Conservation (phyloP, 2,113 vertebrate genomes). For the Corydoras sp. region DNA sequence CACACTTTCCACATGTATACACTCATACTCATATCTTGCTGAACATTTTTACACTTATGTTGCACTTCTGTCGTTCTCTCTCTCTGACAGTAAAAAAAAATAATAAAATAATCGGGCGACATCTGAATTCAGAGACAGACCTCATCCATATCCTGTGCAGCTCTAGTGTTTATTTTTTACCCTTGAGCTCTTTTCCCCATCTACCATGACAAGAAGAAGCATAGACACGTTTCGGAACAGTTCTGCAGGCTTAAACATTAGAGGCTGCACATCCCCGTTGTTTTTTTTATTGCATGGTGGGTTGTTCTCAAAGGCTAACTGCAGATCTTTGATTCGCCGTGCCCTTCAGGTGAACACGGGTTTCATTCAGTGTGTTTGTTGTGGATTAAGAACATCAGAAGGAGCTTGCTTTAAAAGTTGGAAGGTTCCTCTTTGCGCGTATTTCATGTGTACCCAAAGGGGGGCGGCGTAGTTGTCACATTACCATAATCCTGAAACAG, state of each 20-base stretch:
- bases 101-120: neutral
- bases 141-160: neutral
- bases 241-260: conserved; percentile 7
- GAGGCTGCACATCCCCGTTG: neutral
- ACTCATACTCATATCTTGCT: too few species aligned
- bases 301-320: too few species aligned
- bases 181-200: neutral
- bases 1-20: too few species aligned
- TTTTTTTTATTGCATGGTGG: neutral
- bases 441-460: too few species aligned
- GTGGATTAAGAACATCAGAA: neutral
- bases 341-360: too few species aligned
- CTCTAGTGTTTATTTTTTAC: conserved; percentile 6
- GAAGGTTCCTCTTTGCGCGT: too few species aligned
- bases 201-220: neutral
- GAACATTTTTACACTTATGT: neutral
- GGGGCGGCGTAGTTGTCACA: too few species aligned
- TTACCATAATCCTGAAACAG: too few species aligned
- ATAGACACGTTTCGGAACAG: neutral
- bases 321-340: too few species aligned
- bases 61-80: conserved; percentile 14
- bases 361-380: neutral
- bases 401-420: too few species aligned
- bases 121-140: neutral
- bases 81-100: conserved; percentile 9